Conservation (phyloP, 2,797 vertebrate genomes). For the Betta splendens region DNA sequence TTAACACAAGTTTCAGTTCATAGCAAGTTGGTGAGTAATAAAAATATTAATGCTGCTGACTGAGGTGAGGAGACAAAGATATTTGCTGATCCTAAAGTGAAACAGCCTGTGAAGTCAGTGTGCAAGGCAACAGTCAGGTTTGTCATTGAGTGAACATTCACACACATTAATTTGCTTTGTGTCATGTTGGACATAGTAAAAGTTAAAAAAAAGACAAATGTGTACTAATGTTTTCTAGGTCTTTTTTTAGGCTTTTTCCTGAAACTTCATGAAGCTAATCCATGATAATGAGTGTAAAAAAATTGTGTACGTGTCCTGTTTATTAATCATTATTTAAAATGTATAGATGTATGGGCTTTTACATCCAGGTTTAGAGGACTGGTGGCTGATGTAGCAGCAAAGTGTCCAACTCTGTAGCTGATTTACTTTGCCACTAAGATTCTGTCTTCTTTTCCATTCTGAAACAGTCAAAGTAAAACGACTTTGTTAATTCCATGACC, state of each 20-base stretch:
- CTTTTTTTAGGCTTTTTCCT: conserved; percentile 10
- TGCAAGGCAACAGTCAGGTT: conserved; percentile 25
- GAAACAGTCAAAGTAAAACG: conserved; percentile 22
- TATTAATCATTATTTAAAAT: conserved; percentile 24
- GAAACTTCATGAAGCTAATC: conserved; percentile 19
- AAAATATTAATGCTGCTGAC: conserved; percentile 10
- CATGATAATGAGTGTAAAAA: conserved; percentile 23
- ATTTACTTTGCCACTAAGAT: conserved; percentile 51
- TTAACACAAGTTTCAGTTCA: conserved; percentile 13
- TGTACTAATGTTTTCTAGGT: conserved; percentile 23
- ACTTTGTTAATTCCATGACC: not conserved
- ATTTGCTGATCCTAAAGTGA: not conserved
- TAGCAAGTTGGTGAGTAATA: not conserved
- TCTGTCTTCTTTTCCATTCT: conserved; percentile 70
- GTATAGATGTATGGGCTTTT: conserved; percentile 22
- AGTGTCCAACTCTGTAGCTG: conserved; percentile 5
- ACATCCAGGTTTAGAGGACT: conserved; percentile 29
- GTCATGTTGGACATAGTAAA: conserved; percentile 15
- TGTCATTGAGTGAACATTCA: conserved; percentile 31
- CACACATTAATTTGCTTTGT: conserved; percentile 12
- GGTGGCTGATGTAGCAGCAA: conserved; percentile 21
- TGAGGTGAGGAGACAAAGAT: conserved; percentile 12
- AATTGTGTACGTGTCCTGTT: conserved; percentile 19
- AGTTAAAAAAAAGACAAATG: conserved; percentile 11
- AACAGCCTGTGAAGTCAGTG: conserved; percentile 7